Base-by-base conservation (phyloP, 1,140 invertebrate species). In the Portunus trituberculatus region DNA sequence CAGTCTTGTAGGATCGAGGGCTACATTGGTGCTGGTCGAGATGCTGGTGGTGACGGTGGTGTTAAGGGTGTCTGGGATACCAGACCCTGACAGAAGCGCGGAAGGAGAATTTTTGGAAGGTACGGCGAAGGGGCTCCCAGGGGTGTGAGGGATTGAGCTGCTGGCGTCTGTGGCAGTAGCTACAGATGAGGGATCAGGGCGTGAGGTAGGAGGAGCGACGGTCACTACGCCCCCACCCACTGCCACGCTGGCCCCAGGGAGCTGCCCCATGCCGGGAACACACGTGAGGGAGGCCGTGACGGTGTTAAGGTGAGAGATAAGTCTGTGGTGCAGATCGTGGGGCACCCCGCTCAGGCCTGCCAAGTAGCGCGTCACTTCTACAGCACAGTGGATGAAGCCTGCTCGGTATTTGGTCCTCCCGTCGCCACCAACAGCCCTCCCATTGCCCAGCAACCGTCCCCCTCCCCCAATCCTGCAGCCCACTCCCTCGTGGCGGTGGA, bases 341-440 rank as follows among this genome's bases (percentile, higher is more conserved):
- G 94, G 94, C 29, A 93, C 94, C 12, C 90, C 83, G 31, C 52
- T 76, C 82, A 95, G 52, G n/a, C 86, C 52, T 0, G 48, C 16
- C 94, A 95, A 32, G 84, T 95, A 95, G 12, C 91, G 32, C 10
- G 91, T 95, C 29, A 95, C 94, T 32, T 95, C 94, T 6, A 95
- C 91, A 10, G 94, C 94, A 46, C 94, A 95, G 46, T 95, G 94
- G 0, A 82, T 89, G 67, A 95, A 95, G 25, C 94, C 94, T 7
- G 94, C 94, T 10, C 94, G 91, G 32, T 95, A 95, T 20, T 95
- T 95, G 0, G 91, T 91, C 52, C 84, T 95, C 31, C 92, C 94
- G 52, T 95, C 94, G 20, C 84, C 31, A 32, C 91, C 94, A 1
- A 87, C 20, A 16, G 45, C 0, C 10, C 84, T 59, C 20, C 91